Conservation (phyloP, 2,888 invertebrate genomes). For the Acanthosepion esculentum region DNA sequence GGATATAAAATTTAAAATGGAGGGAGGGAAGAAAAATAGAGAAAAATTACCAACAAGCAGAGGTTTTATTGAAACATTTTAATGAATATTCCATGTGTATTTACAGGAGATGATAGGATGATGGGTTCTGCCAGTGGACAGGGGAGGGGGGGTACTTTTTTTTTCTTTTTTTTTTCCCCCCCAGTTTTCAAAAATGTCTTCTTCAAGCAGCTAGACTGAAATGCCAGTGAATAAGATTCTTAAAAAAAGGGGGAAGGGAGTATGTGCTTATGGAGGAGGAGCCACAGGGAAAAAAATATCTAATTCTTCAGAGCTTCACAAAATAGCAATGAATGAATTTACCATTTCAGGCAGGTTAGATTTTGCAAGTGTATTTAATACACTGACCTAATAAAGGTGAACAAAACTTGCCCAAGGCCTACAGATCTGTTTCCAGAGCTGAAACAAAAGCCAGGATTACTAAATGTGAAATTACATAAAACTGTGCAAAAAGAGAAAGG, state of each 20-base stretch:
- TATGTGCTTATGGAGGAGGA: neutral
- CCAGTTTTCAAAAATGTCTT: neutral
- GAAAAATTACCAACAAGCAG: slow-evolving; percentile 33
- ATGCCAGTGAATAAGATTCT: neutral
- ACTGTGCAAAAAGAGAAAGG: neutral
- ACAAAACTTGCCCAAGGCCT: neutral
- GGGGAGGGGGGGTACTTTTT: neutral
- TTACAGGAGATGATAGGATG: slow-evolving; percentile 48
- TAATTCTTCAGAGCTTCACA: slow-evolving; percentile 4
- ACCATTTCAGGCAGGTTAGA: neutral
- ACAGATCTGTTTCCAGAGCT: neutral
- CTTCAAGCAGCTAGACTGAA: slow-evolving; percentile 12
- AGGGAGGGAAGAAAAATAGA: neutral
- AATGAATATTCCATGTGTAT: slow-evolving; percentile 48
- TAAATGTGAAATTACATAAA: neutral
- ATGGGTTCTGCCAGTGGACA: neutral
- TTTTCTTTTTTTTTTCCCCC: neutral
- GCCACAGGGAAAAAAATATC: neutral
- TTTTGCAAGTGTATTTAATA: neutral
- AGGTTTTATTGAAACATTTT: slow-evolving; percentile 40
- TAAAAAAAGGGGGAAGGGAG: neutral
- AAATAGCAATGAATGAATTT: neutral
- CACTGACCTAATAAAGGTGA: neutral
- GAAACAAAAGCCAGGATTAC: neutral
- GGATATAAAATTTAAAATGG: neutral